Percentiles rank a stretch among this genome's conserved stretches.
phyloP scores from a whole-genome alignment of 2,797 vertebrate genomes.

The Anguilla marmorata region DNA sequence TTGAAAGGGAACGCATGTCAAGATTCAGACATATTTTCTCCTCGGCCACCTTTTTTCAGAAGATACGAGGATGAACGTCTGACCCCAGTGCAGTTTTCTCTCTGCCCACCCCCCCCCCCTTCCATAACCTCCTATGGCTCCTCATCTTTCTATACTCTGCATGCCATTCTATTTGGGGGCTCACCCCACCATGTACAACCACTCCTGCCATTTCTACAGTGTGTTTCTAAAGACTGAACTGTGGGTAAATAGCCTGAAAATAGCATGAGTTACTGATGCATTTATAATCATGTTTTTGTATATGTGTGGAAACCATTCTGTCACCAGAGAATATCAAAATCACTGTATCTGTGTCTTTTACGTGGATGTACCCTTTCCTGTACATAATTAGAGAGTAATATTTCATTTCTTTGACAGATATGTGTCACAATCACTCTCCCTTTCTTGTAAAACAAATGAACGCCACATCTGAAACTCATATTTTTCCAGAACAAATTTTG shows the following conservation, averaged over 20 bases:
- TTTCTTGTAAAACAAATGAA: background rate
- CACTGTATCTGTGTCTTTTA: background rate
- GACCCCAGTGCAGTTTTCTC: background rate
- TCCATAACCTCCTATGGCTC: background rate
- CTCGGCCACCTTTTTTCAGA: constrained; percentile 22
- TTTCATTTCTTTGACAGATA: background rate
- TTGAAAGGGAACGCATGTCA: background rate
- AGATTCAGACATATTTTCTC: constrained; percentile 1
- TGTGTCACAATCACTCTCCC: background rate
- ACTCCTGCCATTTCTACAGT: background rate
- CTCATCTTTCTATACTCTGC: constrained; percentile 3
- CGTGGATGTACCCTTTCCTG: background rate
- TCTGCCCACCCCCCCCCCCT: background rate
- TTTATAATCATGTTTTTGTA: background rate
- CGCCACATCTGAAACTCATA: constrained; percentile 22
- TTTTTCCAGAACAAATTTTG: constrained; percentile 31
- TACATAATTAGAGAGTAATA: background rate
- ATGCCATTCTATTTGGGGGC: background rate
- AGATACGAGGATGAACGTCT: background rate
- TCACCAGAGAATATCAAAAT: background rate
- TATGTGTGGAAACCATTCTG: background rate
- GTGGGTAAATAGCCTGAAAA: background rate
- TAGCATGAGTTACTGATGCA: background rate
- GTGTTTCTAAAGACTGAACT: background rate
- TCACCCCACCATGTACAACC: too few species aligned